Evolutionary conservation across 2,797 vertebrate genomes (phyloP), one percentile per base, ranked within the genome.

Genomic region (Enteromius radiatus): DNA sequence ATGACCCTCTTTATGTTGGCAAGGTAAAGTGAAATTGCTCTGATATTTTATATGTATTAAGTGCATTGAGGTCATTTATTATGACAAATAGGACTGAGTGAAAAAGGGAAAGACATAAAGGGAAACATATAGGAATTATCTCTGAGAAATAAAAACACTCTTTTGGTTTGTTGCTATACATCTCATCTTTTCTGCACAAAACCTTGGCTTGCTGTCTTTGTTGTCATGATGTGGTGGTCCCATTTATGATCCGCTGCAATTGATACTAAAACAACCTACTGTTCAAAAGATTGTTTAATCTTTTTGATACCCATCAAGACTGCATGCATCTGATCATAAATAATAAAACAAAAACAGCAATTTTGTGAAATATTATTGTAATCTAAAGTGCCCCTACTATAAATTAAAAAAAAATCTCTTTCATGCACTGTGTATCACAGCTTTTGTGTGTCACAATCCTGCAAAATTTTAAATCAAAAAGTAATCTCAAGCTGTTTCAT

Each of bases 1-100:
- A 96, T 1, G 97, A 97, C 76, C 97, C 96, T 10, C 94, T 97
- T 85, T 97, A 98, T 78, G 95, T 98, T 36, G 97, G 97, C 84
- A 98, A 98, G 96, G 97, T 98, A 95, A 88, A 91, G 69, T 28
- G 36, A 59, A 26, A 45, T 56, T 21, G 21, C 61, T 78, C 10
- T 65, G 1, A 67, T 76, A 28, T 76, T 63, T 43, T 76, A 36
- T n/a, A 36, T 36, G 1, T 36, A 54, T 75, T 4, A 52, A 61
- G 17, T 47, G 28, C 41, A 73, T 28, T 12, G 10, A 45, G 41
- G 5, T 23, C 1, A 47, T 73, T 59, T 38, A 19, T 80, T 6
- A 15, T 69, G 23, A 69, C 49, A 59, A 43, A 33, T 54, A 67
- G n/a, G n/a, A n/a, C 12, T 69, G 12, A 69, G 41, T n/a, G 52